Conservation (phyloP, 2,797 vertebrate genomes). For the Xerus rutilus region DNA sequence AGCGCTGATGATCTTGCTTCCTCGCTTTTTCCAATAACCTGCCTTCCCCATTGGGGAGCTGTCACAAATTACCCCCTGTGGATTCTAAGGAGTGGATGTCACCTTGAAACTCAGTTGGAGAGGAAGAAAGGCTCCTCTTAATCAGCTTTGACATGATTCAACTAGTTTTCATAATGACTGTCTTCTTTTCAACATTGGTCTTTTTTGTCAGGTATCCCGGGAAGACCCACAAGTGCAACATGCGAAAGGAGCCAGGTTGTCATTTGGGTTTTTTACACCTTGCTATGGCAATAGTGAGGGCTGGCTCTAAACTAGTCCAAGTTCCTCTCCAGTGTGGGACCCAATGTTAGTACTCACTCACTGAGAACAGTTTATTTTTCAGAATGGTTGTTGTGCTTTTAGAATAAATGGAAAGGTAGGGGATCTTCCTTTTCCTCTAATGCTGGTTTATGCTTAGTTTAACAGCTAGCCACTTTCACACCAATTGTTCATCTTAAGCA, state of each 20-base stretch:
- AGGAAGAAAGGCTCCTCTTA: not conserved
- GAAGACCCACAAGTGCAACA: not conserved
- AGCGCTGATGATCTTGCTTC: not conserved
- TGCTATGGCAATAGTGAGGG: accelerated
- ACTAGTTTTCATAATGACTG: not conserved
- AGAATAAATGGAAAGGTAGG: not conserved
- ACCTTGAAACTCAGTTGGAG: not conserved
- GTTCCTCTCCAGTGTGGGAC: not conserved
- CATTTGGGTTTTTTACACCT: not conserved
- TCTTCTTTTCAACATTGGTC: not conserved
- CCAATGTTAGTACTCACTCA: not conserved
- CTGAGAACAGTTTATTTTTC: not conserved
- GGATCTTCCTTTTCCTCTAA: not conserved
- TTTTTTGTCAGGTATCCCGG: not conserved
- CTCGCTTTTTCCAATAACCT: not conserved
- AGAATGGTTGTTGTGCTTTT: not conserved
- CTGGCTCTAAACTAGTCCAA: not conserved
- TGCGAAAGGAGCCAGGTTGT: not conserved
- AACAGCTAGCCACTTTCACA: not conserved
- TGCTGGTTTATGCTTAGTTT: not conserved
- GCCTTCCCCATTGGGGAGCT: not conserved
- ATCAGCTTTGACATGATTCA: not conserved
- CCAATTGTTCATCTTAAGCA: not conserved
- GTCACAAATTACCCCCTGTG: not conserved
- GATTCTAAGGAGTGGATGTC: not conserved